Evolutionary conservation across 2,888 invertebrate species (phyloP), one percentile per base, ranked within the genome.

Genomic region (Amphipoea oculea): DNA sequence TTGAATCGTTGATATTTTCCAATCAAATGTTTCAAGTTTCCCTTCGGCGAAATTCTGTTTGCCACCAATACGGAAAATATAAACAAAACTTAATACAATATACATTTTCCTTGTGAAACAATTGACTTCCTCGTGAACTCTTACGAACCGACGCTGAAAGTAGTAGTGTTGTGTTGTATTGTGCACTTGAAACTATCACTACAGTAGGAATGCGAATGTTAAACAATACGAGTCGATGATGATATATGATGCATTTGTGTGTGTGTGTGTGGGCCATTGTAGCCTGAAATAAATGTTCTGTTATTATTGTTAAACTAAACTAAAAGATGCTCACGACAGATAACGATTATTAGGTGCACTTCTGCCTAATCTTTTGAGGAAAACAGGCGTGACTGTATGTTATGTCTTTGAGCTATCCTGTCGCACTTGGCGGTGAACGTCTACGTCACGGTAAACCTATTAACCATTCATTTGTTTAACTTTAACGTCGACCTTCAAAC

Each of bases 71-170:
- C 77, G 69, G 79, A 69, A 69, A 85, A 86, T 82, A 73, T 86
- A 79, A 79, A 85, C 75, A 79, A 83, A 85, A 82, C 66, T 77
- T 79, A 82, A 82, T 72, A 82, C 78, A 82, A 85, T 82, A 79
- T n/a, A 79, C 76, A 63, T 75, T 82, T 85, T 85, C 72, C 74
- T 82, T 51, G 72, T 57, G 79, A 68, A 85, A 85, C 79, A 82
- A 79, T 75, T 60, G 79, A 72, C 40, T 79, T 76, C 45, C n/a
- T 51, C 48, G 48, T 17, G 40, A 29, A 68, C 63, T 60, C 14
- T 62, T 23, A 23, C 12, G 29, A 57, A 65, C 29, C 51, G 40
- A 63, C 62, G 14, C 54, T 45, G 11, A 17, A 12, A 48, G 12
- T 9, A 40, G 12, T n/a, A 23, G 60, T 1, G n/a, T 62, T 29